Conservation (phyloP, 1,140 invertebrate species). For the Drosophila lowei region DNA sequence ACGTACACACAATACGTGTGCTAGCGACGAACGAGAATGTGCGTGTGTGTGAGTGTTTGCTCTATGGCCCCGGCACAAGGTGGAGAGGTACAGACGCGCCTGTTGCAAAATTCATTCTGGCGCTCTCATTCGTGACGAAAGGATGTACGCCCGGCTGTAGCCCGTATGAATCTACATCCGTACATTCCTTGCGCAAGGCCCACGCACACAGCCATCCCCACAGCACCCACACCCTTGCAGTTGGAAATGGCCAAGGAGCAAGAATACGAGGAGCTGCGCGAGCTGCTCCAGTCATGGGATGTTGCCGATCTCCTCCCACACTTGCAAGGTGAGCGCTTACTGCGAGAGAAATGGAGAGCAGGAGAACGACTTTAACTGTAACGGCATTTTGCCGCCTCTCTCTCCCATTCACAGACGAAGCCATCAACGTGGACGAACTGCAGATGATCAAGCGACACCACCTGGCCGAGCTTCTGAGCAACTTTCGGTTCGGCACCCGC, state of each 20-base stretch:
- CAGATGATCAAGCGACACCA: constrained; percentile 73
- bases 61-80: constrained; percentile 26
- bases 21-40: neutral
- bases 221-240: constrained; percentile 23
- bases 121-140: constrained; percentile 73
- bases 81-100: constrained; percentile 58
- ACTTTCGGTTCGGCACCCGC: constrained; percentile 64
- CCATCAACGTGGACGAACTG: constrained; percentile 70
- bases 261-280: constrained; percentile 62
- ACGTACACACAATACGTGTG: constrained; percentile 18
- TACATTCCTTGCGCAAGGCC: constrained; percentile 31
- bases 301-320: constrained; percentile 62
- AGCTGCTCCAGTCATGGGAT: constrained; percentile 65
- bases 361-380: no score
- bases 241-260: constrained; percentile 45
- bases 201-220: constrained; percentile 7
- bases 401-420: constrained; percentile 51
- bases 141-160: constrained; percentile 72
- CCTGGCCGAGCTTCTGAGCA: constrained; percentile 53
- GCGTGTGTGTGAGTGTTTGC: constrained; percentile 29
- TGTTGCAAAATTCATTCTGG: constrained; percentile 76
- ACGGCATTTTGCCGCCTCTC: no score
- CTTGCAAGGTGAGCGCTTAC: constrained; percentile 52
- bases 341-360: no score
- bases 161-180: constrained; percentile 53